Percentiles rank a stretch among this genome's conserved stretches.
Evolutionary conservation across 2,888 invertebrate genomes (phyloP).

Genomic region (Trachelus iudaicus): DNA sequence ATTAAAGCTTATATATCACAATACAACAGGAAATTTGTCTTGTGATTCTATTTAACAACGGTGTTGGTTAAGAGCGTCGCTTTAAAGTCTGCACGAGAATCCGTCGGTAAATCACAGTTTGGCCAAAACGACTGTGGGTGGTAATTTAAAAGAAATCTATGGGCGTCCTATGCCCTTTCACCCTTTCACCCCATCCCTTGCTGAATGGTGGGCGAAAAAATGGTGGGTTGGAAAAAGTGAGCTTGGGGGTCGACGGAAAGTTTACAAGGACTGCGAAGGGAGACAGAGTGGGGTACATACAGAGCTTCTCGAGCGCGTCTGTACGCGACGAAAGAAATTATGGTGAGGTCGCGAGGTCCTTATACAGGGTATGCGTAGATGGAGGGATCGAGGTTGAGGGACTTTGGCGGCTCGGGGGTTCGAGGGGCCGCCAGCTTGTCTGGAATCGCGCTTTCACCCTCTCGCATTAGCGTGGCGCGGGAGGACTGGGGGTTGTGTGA

Average conservation of each 20-base stretch:
- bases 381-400: neutral
- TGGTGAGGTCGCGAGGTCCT: neutral
- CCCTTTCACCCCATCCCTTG: neutral
- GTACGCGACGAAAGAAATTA: neutral
- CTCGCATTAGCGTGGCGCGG: neutral
- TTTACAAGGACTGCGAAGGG: neutral
- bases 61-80: too few species aligned
- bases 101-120: too few species aligned
- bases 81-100: too few species aligned
- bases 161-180: neutral
- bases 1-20: too few species aligned
- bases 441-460: constrained; percentile 2
- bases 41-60: too few species aligned
- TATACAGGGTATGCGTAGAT: neutral
- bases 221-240: neutral
- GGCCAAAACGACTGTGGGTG: neutral
- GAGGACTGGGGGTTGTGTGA: neutral
- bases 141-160: constrained; percentile 2
- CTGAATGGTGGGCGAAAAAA: neutral
- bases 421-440: neutral
- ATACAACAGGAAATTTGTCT: too few species aligned
- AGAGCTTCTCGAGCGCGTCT: neutral
- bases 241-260: neutral
- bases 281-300: neutral
- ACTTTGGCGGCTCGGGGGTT: neutral